These are phyloP conservation scores for Poeciliopsis presidionis DNA, from an alignment of 2,797 vertebrate species.

Conservation along the genomic window DNA sequence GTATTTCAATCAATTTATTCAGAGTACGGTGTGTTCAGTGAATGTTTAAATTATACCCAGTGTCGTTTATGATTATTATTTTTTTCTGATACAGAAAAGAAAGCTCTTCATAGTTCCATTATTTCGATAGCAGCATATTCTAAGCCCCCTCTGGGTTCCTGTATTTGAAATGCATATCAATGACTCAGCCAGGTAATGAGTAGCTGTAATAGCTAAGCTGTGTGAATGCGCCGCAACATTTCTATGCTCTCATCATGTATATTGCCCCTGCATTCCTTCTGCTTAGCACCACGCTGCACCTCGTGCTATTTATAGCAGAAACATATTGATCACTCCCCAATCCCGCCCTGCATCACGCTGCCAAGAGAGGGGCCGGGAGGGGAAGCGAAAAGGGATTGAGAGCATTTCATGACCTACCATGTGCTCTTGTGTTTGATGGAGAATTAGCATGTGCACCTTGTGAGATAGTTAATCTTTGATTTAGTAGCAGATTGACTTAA, in stretches of 20 bases:
- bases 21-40: constrained; percentile 17
- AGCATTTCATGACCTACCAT: constrained; percentile 40
- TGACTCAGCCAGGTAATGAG: constrained; percentile 52
- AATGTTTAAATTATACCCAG: constrained; percentile 19
- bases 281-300: constrained; percentile 75
- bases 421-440: constrained; percentile 10
- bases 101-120: constrained; percentile 9
- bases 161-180: constrained; percentile 34
- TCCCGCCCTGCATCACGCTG: constrained; percentile 76
- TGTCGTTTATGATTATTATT: not conserved
- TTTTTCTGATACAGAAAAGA: not conserved
- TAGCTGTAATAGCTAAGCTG: constrained; percentile 49
- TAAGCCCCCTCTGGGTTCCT: constrained; percentile 5
- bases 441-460: constrained; percentile 18
- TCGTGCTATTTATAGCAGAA: constrained; percentile 83
- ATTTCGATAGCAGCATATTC: constrained; percentile 13
- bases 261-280: constrained; percentile 77
- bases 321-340: constrained; percentile 83
- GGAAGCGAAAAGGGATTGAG: constrained; percentile 8
- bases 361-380: constrained; percentile 37
- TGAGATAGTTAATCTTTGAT: constrained; percentile 57
- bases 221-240: constrained; percentile 62
- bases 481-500: constrained; percentile 68
- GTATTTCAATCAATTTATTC: constrained; percentile 31
- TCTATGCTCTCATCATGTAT: constrained; percentile 75